Base-by-base conservation (phyloP, 2,797 vertebrate genomes). In the Spinibarbus caldwelli region DNA sequence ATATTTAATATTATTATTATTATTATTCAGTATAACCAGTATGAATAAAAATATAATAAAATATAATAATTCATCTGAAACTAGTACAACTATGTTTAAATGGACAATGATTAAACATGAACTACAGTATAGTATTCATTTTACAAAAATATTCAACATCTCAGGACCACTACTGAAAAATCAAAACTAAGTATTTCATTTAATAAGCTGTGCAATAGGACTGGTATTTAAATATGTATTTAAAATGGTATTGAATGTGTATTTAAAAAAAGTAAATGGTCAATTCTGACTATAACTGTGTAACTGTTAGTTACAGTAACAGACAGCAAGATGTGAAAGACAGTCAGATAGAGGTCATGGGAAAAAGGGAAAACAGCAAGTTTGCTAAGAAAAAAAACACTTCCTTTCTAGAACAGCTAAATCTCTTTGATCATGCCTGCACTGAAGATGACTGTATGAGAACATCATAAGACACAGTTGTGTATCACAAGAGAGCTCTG, bases 351-450 rank as follows among this genome's bases (percentile, higher is more conserved):
- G 23, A 72, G 68, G n/a, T 73, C 19, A 62, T 62, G 52, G 31
- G 8, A 7, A 81, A 66, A 41, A 34, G 5, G 3, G 7, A 57
- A 77, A 38, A n/a, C 9, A 49, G 38, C 34, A 14, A 43, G 21
- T 54, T 36, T 75, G 47, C 21, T 34, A 34, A 62, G 1, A n/a
- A 11, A 17, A 11, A 34, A 34, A 34, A 11, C 34, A 36, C 2
- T 54, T 54, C 12, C 36, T 72, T 59, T 57, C 36, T 43, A 21
- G 5, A 66, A 41, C 14, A 38, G 59, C 43, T 19, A 54, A 36
- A 75, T 75, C 67, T 72, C 38, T 86, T 86, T 87, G 47, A 79
- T 90, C 26, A 66, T 12, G 47, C 17, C 76, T 43, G 52, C 31
- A 45, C 66, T 84, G 45, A 77, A 47, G 54, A 66, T 17, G 26